Evolutionary conservation across 2,113 vertebrate species (phyloP), one percentile per base, ranked within the genome.

Genomic region (Alethe castanea): DNA sequence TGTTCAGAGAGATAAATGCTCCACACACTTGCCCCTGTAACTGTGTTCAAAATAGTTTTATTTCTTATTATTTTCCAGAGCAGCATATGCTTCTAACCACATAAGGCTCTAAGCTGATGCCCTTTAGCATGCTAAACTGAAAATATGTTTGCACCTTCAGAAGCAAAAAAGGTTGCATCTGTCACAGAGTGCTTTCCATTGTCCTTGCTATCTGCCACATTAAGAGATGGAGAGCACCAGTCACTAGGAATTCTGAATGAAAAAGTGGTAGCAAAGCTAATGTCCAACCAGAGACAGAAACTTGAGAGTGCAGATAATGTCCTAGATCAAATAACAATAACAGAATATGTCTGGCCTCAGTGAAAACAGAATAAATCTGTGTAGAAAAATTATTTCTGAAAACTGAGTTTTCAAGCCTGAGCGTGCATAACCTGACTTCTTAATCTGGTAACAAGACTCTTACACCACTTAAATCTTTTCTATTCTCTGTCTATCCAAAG

Each of bases 151-250:
- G 47, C 36, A 94, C 78, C 85, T 85, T 67, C 45, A 81, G 77
- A 73, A 71, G 31, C 38, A 65, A 90, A 74, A 70, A 92, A 92
- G 38, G 73, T 61, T 95, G 84, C 76, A 95, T 73, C 89, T 95
- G 84, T 95, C 79, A 91, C 82, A 69, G 40, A 74, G 50, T 1
- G 1, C 65, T 78, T 92, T 84, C 76, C 62, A 72, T 88, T 88
- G 67, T 92, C 93, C 79, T 90, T 96, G 92, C 86, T 92, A 90
- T 28, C 92, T 94, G 92, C 78, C 92, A 78, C 36, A 66, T 81
- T 86, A 73, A 65, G 79, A 91, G 67, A n/a, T 48, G 79, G 64
- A 67, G 93, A 90, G 83, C 79, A 83, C 28, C 85, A 88, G 72
- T 60, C 52, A 48, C 44, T 71, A 25, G 64, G 18, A 19, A 91